These are phyloP conservation scores for Bicyclus anynana DNA, from an alignment of 1,140 invertebrate genomes.

Conservation along the genomic window DNA sequence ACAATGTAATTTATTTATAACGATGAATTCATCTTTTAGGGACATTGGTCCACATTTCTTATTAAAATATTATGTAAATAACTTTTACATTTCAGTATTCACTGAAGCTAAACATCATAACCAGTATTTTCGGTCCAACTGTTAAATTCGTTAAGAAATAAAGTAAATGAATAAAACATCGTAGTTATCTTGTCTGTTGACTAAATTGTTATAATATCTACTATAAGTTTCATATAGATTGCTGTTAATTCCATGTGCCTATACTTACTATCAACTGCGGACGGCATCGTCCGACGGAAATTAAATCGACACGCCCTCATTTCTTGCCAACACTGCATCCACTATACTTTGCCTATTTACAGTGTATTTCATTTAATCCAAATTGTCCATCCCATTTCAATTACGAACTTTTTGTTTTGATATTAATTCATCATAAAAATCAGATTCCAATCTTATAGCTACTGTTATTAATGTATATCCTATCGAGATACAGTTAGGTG, in stretches of 20 bases:
- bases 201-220: not conserved
- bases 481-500: not conserved
- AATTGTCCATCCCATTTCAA: slow-evolving; percentile 14
- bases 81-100: too few relatives aligned
- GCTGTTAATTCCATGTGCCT: not conserved
- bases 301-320: slow-evolving; percentile 56
- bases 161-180: too few relatives aligned
- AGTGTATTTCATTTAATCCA: slow-evolving; percentile 19
- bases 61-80: too few relatives aligned
- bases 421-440: not conserved
- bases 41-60: too few relatives aligned
- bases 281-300: slow-evolving; percentile 42
- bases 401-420: not conserved
- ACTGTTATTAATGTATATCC: too few relatives aligned
- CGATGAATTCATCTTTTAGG: too few relatives aligned
- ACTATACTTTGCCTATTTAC: slow-evolving; percentile 24
- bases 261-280: slow-evolving; percentile 23
- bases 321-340: slow-evolving; percentile 31
- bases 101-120: too few relatives aligned
- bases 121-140: too few relatives aligned
- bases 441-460: not conserved
- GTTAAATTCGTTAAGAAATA: too few relatives aligned
- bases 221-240: not conserved
- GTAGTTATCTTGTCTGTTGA: too few relatives aligned
- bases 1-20: too few relatives aligned